Conservation (phyloP, 2,797 vertebrate species). For the Lophotriccus pileatus region DNA sequence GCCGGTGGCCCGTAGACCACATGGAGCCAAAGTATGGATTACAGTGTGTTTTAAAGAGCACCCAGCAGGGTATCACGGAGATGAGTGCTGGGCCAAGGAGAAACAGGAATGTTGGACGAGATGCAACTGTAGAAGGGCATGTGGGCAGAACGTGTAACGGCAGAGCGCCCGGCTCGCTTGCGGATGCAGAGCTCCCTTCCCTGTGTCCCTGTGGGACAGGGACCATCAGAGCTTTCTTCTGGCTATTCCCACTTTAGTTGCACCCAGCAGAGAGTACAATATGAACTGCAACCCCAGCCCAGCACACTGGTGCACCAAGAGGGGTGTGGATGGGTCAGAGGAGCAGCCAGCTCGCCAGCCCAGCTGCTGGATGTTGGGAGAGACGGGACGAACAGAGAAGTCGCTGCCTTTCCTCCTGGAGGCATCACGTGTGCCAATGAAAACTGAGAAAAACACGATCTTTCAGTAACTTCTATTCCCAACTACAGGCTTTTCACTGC, state of each 20-base stretch:
- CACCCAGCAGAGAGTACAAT: fast-evolving
- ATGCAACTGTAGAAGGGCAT: background rate
- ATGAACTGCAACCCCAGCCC: background rate
- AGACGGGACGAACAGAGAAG: fast-evolving
- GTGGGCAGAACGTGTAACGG: background rate
- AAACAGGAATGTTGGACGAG: background rate
- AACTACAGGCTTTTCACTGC: background rate
- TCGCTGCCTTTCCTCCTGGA: background rate
- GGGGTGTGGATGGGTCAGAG: background rate
- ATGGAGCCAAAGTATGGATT: background rate
- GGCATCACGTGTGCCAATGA: background rate
- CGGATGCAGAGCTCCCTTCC: fast-evolving
- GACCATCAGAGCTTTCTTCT: background rate
- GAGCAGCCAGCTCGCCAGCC: background rate
- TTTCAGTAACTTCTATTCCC: background rate
- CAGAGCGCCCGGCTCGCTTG: fast-evolving
- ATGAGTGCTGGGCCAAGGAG: background rate
- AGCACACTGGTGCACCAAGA: fast-evolving
- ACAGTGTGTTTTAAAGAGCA: background rate
- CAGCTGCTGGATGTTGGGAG: background rate
- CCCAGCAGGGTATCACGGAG: background rate
- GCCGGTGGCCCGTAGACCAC: background rate
- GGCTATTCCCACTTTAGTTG: background rate
- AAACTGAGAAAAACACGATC: slow-evolving; percentile 2
- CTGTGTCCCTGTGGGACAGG: fast-evolving